phyloP scores from a whole-genome alignment of 2,113 vertebrate species.

The Brachirus orientalis region DNA sequence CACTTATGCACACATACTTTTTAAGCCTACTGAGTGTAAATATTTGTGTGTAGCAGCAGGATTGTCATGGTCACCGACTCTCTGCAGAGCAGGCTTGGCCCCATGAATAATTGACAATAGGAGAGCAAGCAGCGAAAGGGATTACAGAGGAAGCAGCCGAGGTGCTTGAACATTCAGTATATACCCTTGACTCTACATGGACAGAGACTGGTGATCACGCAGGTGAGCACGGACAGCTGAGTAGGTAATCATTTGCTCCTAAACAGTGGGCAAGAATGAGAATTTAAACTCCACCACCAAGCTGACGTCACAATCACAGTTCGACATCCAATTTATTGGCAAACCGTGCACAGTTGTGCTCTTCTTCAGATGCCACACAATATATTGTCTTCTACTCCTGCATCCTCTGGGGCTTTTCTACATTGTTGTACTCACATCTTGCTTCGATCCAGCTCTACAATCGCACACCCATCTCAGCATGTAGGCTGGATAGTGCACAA shows the following conservation, averaged over 20 bases:
- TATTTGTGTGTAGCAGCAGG: slow-evolving; percentile 35
- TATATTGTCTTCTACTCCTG: slow-evolving; percentile 4
- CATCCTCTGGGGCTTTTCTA: slow-evolving; percentile 11
- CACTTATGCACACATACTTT: slow-evolving; percentile 6
- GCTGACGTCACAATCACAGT: neutral
- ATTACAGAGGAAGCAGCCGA: slow-evolving; percentile 17
- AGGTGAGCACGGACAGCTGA: neutral
- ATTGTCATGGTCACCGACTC: slow-evolving; percentile 29
- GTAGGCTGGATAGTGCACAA: neutral
- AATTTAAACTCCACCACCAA: neutral
- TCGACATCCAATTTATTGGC: neutral
- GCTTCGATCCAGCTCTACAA: neutral
- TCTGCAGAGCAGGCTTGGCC: slow-evolving; percentile 14
- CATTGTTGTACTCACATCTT: neutral
- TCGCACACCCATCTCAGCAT: neutral
- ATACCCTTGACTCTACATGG: slow-evolving; percentile 9
- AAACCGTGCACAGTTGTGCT: neutral
- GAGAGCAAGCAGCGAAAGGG: slow-evolving; percentile 1
- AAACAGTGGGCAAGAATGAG: neutral
- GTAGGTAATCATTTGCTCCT: neutral
- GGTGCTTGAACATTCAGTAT: slow-evolving; percentile 20
- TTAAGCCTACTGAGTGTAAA: slow-evolving; percentile 44
- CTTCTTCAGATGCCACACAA: neutral
- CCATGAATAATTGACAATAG: slow-evolving; percentile 31
- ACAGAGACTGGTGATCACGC: neutral